Evolutionary conservation across 2,888 invertebrate species (phyloP), one percentile per base, ranked within the genome.

Genomic region (Dryocosmus kuriphilus): DNA sequence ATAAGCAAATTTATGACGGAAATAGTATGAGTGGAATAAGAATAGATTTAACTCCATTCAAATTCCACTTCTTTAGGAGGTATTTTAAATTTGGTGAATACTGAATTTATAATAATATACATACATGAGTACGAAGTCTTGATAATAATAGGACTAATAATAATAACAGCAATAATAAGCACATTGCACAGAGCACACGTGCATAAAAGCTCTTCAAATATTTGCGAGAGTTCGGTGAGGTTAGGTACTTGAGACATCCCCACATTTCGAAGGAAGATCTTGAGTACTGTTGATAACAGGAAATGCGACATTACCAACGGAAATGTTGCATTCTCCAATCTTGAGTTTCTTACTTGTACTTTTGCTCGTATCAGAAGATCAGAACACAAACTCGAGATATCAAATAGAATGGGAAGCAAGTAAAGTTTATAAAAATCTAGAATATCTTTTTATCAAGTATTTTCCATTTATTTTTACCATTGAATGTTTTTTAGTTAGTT

Each of bases 121-220:
- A 41, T 41, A 16, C 41, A 41, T 41, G 5, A 41, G 16, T 41
- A 6, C 41, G 16, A 6, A 46, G 9, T 55, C 3, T 22, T 6
- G 22, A 22, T 4, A 22, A 55, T 22, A 22, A 55, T 8, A 22
- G 22, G 22, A 55, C n/a, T 55, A 8, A 55, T 55, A 22, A 55
- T 55, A 55, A 55, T 55, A 55, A 55, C 1, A 78, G 77, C 63
- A 79, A 81, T 80, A 82, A 83, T 80, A 82, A 80, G 79, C 77
- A 76, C 74, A 41, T 41, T 16, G 41, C 41, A 41, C 41, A 74
- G 74, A 57, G 77, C 81, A 79, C 77, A 79, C 77, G 80, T 75
- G 83, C 81, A 83, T 80, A 83, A 85, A 85, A 86, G 85, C 83
- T 86, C 81, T 79, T 84, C 85, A 85, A 86, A 86, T 87, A 86